Evolutionary conservation across 2,113 vertebrate species (phyloP).

Genomic region (Telmatochromis brichardi): DNA sequence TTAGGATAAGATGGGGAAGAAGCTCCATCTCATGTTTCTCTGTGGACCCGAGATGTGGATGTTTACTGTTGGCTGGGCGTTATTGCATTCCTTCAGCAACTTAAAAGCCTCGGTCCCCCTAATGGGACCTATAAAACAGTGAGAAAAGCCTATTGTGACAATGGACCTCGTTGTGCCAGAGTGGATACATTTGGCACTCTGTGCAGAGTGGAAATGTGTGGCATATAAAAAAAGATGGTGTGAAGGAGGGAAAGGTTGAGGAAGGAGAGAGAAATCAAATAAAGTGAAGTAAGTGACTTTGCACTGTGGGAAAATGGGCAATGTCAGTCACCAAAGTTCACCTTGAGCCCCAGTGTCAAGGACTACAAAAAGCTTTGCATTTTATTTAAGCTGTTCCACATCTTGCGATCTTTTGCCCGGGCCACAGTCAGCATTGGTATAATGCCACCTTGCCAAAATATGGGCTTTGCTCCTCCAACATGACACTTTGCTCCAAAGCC

Average conservation of each 20-base stretch:
- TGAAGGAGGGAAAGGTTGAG: background rate
- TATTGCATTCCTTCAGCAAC: constrained; percentile 63
- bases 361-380: background rate
- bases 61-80: constrained; percentile 58
- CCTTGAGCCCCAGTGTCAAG: background rate
- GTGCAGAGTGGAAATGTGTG: constrained; percentile 24
- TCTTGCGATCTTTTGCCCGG: background rate
- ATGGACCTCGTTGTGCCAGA: constrained; percentile 49
- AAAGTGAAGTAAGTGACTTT: constrained; percentile 41
- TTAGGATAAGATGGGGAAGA: background rate
- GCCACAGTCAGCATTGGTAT: background rate
- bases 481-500: background rate
- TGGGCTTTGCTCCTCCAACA: background rate
- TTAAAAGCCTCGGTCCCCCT: constrained; percentile 61
- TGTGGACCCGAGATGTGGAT: constrained; percentile 33
- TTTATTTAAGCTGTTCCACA: background rate
- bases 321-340: constrained; percentile 38
- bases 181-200: constrained; percentile 52
- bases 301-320: constrained; percentile 24
- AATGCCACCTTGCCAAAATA: background rate
- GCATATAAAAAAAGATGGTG: constrained; percentile 4
- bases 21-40: constrained; percentile 29
- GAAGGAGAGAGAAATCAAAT: constrained; percentile 44
- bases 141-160: constrained; percentile 51
- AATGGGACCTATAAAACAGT: constrained; percentile 62